phyloP scores from a whole-genome alignment of 2,797 vertebrate species.

The Prunella strophiata region DNA sequence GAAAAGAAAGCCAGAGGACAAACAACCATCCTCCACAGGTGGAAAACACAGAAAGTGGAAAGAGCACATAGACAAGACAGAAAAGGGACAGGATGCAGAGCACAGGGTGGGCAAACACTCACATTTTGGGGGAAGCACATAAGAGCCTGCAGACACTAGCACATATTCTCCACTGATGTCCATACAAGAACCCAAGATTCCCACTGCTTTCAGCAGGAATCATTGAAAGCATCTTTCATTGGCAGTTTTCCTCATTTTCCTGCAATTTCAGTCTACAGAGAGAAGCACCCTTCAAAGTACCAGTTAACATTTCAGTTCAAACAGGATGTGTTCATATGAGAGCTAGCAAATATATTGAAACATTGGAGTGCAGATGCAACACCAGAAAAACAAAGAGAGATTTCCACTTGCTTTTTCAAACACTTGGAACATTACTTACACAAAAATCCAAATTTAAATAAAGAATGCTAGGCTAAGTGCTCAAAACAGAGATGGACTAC shows the following conservation, averaged over 20 bases:
- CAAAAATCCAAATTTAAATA: not conserved
- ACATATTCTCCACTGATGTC: not conserved
- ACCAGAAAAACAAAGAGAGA: not conserved
- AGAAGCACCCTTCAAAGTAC: not conserved
- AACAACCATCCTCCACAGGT: not conserved
- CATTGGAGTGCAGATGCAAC: not conserved
- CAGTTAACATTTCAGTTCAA: not conserved
- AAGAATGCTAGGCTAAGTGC: not conserved
- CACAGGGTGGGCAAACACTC: not conserved
- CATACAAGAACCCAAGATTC: not conserved
- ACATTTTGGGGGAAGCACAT: not conserved
- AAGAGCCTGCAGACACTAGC: not conserved
- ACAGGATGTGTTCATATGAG: not conserved
- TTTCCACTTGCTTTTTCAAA: not conserved
- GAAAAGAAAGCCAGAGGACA: not conserved
- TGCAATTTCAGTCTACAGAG: not conserved
- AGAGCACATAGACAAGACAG: not conserved
- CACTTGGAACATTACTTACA: not conserved
- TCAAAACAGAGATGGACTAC: not conserved
- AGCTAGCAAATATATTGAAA: not conserved
- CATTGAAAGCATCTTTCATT: not conserved
- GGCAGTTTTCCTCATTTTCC: not conserved
- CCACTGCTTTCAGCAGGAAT: not conserved
- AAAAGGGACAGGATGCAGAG: not conserved
- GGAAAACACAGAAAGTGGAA: fast-evolving